These are phyloP conservation scores for Syrphus vitripennis DNA, from an alignment of 2,888 invertebrate species.

Conservation along the genomic window DNA sequence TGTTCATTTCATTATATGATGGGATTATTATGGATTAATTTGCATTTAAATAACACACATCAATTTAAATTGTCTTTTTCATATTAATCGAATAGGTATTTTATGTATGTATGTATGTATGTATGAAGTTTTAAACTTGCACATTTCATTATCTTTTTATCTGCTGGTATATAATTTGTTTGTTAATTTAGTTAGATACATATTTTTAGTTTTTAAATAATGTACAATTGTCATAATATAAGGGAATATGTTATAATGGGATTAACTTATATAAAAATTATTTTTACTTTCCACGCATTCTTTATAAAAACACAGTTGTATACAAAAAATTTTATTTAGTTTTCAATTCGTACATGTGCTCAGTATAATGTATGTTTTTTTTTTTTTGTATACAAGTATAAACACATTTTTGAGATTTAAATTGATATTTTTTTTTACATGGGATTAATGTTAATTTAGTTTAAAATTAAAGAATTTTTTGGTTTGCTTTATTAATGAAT, in stretches of 20 bases:
- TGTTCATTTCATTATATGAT: not conserved
- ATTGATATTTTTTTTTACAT: not conserved
- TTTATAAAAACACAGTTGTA: slow-evolving; percentile 27
- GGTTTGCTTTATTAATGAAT: not conserved
- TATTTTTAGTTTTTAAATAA: not conserved
- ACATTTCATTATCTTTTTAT: not conserved
- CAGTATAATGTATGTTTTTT: slow-evolving; percentile 1
- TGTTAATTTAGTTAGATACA: not conserved
- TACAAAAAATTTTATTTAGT: slow-evolving; percentile 23
- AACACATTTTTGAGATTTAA: slow-evolving; percentile 21
- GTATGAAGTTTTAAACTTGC: not conserved
- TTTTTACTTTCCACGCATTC: not conserved
- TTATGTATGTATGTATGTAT: not conserved
- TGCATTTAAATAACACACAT: slow-evolving; percentile 65
- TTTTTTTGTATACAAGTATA: slow-evolving; percentile 10
- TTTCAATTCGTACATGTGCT: slow-evolving; percentile 63
- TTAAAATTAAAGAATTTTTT: not conserved
- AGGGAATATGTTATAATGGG: not conserved
- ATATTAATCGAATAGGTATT: slow-evolving; percentile 28
- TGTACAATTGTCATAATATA: slow-evolving; percentile 18
- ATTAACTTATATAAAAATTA: slow-evolving; percentile 33
- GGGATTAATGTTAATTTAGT: not conserved
- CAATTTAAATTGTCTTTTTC: slow-evolving; percentile 16
- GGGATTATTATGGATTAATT: slow-evolving; percentile 46
- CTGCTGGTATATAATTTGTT: not conserved